Evolutionary conservation across 2,888 invertebrate genomes (phyloP).

Genomic region (Eumerus sabulonum): DNA sequence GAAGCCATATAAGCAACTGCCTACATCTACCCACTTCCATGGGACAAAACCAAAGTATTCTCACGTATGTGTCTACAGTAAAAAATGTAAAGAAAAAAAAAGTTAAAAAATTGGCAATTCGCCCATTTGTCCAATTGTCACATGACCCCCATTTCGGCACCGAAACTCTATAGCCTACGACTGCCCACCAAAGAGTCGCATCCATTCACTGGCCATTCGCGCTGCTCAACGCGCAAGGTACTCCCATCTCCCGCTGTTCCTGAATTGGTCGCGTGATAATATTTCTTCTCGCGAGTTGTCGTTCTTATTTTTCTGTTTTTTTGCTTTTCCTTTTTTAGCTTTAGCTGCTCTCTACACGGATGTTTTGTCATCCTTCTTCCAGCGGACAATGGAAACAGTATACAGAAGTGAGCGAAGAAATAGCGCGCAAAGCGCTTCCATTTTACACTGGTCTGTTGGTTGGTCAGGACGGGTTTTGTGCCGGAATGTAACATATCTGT

Average conservation of each 20-base stretch:
- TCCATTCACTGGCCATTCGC: conserved; percentile 4
- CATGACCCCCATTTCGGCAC: conserved; percentile 44
- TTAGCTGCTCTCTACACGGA: conserved; percentile 66
- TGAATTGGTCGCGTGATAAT: conserved; percentile 69
- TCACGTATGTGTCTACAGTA: no score
- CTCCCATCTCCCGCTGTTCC: conserved; percentile 65
- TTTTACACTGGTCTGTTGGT: conserved; percentile 46
- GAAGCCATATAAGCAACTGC: no score
- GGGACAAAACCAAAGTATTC: no score
- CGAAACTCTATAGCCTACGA: conserved; percentile 32
- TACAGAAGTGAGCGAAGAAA: conserved; percentile 36
- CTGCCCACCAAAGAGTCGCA: conserved; percentile 12
- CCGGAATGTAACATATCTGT: no score
- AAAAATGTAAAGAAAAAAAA: no score
- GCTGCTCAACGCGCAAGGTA: conserved; percentile 12
- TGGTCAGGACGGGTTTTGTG: conserved; percentile 6
- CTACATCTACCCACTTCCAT: no score
- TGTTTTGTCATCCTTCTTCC: conserved; percentile 69
- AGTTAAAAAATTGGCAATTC: conserved; percentile 57
- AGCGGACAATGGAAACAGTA: conserved; percentile 58
- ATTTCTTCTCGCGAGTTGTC: conserved; percentile 54
- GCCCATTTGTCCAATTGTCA: conserved; percentile 66
- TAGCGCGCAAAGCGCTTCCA: conserved; percentile 57
- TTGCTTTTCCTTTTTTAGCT: conserved; percentile 33
- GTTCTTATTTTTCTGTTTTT: conserved; percentile 15